Base-by-base conservation (phyloP, 2,797 vertebrate genomes). In the Zenarchopterus dispar region DNA sequence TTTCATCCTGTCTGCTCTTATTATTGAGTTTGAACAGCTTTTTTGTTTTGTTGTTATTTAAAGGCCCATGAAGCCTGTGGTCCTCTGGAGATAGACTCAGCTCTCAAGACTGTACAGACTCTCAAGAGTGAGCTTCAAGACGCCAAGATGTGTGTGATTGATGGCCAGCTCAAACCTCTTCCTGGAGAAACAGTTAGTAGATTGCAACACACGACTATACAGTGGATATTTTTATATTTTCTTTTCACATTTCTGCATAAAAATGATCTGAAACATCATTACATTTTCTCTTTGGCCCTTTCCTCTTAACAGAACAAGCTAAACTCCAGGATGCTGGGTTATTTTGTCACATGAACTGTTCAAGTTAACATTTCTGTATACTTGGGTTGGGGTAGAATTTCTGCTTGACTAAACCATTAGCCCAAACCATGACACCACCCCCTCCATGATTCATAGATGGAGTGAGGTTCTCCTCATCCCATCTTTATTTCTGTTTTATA, bases 11-110 rank as follows among this genome's bases (percentile, higher is more conserved):
- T 46, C 18, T 58, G 16, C 17, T 1, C 19, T 26, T 28, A 17
- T 18, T 78, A 62, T 49, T 39, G 49, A 49, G 16, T 52, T n/a
- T 56, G 45, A 75, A 8, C 66, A 51, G 74, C 42, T 41, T 52
- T 24, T 55, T 8, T 71, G 22, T 55, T 5, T 70, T 22, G 53
- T 24, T 63, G 16, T 41, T 26, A 2, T 67, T 56, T 73, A 4
- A 75, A 99, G 98, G 97, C 97, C 70, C 97, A 99, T 42, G 97
- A 99, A 91, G 97, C 97, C 2, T 99, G 97, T 66, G 97, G 98
- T 22, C 98, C 98, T 18, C 94, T 99, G 94, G 98, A 99, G 88
- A 99, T 99, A 0, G 98, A 99, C 84, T 99, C 97, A 0, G 98
- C 98, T 3, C 93, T 99, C 73, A 97, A 92, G 77, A 95, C 96